phyloP scores from a whole-genome alignment of 2,888 invertebrate genomes.

The Stratiomys singularior region DNA sequence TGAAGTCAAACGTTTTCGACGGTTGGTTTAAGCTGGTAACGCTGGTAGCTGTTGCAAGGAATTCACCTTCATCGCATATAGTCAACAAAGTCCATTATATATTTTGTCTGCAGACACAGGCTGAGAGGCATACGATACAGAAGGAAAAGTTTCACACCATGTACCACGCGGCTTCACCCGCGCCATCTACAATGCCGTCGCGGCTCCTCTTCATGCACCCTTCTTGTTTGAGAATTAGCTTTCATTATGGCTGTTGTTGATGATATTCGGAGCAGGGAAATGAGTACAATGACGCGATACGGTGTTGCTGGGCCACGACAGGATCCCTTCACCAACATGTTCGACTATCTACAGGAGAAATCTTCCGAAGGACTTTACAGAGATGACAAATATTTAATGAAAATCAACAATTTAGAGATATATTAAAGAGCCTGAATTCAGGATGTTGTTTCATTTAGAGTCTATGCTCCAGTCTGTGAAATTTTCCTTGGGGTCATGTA shows the following conservation, averaged over 20 bases:
- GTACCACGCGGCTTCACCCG: conserved; percentile 26
- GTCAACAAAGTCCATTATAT: too few relatives aligned
- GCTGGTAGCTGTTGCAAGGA: too few relatives aligned
- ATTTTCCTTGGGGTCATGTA: neutral
- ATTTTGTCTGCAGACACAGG: too few relatives aligned
- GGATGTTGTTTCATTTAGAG: conserved; percentile 28
- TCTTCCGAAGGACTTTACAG: neutral
- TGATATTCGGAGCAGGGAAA: neutral
- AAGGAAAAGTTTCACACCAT: neutral
- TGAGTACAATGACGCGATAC: neutral
- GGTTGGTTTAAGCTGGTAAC: too few relatives aligned
- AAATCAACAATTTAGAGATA: conserved; percentile 52
- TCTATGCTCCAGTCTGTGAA: neutral
- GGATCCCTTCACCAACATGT: too few relatives aligned
- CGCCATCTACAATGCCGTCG: conserved; percentile 19
- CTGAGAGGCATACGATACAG: neutral
- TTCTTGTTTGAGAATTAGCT: conserved; percentile 33
- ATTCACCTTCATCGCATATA: neutral
- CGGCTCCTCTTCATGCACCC: neutral
- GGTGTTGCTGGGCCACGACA: neutral
- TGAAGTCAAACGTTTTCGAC: too few relatives aligned
- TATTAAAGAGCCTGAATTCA: conserved; percentile 48
- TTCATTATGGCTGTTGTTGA: neutral
- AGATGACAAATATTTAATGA: conserved; percentile 53
- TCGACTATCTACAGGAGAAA: neutral